Conservation (phyloP, 2,888 invertebrate genomes). For the Tipula helvola region DNA sequence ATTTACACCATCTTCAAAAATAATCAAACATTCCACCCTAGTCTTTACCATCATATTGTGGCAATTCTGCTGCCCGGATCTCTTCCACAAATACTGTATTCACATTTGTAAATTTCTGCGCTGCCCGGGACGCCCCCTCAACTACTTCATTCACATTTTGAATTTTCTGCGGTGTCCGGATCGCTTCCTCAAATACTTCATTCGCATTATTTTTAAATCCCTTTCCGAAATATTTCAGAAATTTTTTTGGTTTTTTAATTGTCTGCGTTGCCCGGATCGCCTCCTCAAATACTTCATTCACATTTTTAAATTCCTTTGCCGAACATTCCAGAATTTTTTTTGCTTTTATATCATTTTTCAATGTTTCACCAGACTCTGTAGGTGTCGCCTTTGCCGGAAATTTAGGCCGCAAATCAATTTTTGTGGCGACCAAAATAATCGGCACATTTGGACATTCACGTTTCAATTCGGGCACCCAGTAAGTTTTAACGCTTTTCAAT, state of each 20-base stretch:
- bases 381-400: background rate
- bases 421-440: conserved; percentile 12
- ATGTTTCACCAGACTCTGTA: conserved; percentile 7
- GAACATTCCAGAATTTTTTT: conserved; percentile 13
- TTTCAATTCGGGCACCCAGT: conserved; percentile 14
- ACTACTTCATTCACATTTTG: too few relatives aligned
- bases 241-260: too few relatives aligned
- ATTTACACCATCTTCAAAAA: background rate
- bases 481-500: conserved; percentile 10
- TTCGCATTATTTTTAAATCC: too few relatives aligned
- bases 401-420: conserved; percentile 11
- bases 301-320: conserved; percentile 10
- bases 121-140: too few relatives aligned
- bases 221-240: too few relatives aligned
- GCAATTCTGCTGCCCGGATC: too few relatives aligned
- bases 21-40: background rate
- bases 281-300: conserved; percentile 10
- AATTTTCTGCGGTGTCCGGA: too few relatives aligned
- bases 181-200: too few relatives aligned
- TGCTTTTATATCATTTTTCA: conserved; percentile 9
- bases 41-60: background rate
- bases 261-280: conserved; percentile 12
- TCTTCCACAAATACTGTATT: too few relatives aligned
- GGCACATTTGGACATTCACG: background rate
- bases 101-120: too few relatives aligned